Base-by-base conservation (phyloP, 1,140 invertebrate genomes). In the Drosophila nigromelanica region DNA sequence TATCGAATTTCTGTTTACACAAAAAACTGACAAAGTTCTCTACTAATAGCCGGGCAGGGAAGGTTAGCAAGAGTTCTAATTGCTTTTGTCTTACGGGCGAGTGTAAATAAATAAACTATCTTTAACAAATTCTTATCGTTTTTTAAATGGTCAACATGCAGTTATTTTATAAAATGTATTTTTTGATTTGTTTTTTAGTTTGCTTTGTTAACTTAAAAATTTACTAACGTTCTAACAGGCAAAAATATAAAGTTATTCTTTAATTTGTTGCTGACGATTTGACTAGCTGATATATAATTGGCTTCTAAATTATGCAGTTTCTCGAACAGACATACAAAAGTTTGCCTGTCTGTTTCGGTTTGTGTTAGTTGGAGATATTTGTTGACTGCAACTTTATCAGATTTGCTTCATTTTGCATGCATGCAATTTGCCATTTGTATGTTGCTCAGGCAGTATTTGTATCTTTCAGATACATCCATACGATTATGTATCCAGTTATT, bases 301-400 rank as follows among this genome's bases (percentile, higher is more conserved):
- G 50, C 35, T 30, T 52, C 45, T 64, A 56, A 70, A 63, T 70
- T 10, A 47, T 64, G 24, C 37, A 45, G 39, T 37, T 21, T 2
- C 27, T 50, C 8, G 11, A 39, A n/a, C 7, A 50, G 40, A 37
- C n/a, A 45, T 33, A 8, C n/a, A 4, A 33, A 58, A 58, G 14
- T 18, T 54, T 54, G 33, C 35, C 33, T 35, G 24, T 3, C 11
- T 14, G 14, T 27, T 27, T 18, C 35, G 33, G 11, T 24, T 12
- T 8, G 24, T 21, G 4, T 45, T n/a, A 12, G 10, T 3, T 18
- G 14, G 21, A 3, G 8, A 7, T 43, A 5, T 45, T 30, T 47
- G 14, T 10, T 12, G 33, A 45, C 50, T 64, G 61, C 61, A 71
- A 56, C 61, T 66, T 64, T 30, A 66, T 56, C 61, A 58, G 52